Evolutionary conservation across 2,888 invertebrate genomes (phyloP), one percentile per base, ranked within the genome.

Genomic region (Congeria kusceri): DNA sequence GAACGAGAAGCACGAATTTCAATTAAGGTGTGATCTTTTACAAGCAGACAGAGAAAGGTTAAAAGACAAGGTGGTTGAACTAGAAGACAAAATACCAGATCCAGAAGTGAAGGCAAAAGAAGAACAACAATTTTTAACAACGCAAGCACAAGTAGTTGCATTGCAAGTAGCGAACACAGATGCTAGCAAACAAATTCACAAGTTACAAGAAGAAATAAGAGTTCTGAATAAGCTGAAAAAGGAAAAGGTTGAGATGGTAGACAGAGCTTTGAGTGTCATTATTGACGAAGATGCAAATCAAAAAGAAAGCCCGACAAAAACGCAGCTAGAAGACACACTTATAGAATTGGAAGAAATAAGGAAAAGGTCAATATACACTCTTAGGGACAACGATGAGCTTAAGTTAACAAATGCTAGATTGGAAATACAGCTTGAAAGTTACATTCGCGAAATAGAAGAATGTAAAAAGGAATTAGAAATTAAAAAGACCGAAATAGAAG

Each of bases 41-140:
- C 78, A 83, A 64, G 74, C 70, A 11, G 83, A 83, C 32, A 68
- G 83, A 28, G 79, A 77, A 65, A 73, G 76, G 18, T 25, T 83
- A 11, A 79, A 79, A 57, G 73, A 83, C 23, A 70, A 46, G 15
- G 65, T 83, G 0, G 53, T 28, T 15, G 79, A 83, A 39, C 57
- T 83, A 18, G 83, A 83, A 61, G 70, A 69, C 15, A 61, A 79
- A 39, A 63, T 79, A 27, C 76, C 79, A 9, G 83, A 83, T 59
- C 73, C 76, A 3, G 83, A 77, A 46, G 39, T 70, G n/a, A 83
- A 79, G 25, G 76, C 83, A 23, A 83, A 83, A 59, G 83, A 83
- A 53, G 83, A 83, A 23, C 83, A 79, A 32, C 70, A 75, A n/a
- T 74, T 75, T 67, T 46, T 83, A 13, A 53, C 62, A n/a, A 32